Percentiles rank a stretch among this genome's conserved stretches.
Evolutionary conservation across 2,888 invertebrate genomes (phyloP).

Genomic region (Agriotes lineatus): DNA sequence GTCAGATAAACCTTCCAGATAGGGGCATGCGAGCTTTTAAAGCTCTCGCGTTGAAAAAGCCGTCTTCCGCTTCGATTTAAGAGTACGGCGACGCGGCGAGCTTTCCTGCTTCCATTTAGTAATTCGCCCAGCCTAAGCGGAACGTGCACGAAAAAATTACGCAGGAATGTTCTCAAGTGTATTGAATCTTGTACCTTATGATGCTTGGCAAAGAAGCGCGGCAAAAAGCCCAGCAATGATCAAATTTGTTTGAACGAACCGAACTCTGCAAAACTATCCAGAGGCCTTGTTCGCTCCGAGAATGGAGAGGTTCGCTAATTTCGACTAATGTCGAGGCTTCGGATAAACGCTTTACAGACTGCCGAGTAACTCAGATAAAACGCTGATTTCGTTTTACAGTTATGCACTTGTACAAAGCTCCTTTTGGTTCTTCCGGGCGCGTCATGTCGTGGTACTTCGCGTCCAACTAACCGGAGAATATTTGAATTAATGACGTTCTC

Average conservation of each 20-base stretch:
- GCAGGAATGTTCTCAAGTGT: constrained; percentile 11
- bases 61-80: constrained; percentile 39
- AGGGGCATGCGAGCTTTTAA: constrained; percentile 51
- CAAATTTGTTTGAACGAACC: constrained; percentile 20
- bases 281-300: constrained; percentile 11
- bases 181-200: constrained; percentile 15
- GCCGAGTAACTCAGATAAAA: constrained; percentile 24
- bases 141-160: constrained; percentile 25
- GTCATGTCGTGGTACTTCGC: background rate
- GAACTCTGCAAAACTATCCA: constrained; percentile 23
- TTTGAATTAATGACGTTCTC: constrained; percentile 21
- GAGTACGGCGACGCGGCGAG: constrained; percentile 28
- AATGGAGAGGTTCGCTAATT: constrained; percentile 22
- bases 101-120: constrained; percentile 34
- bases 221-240: constrained; percentile 22
- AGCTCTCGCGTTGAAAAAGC: constrained; percentile 43
- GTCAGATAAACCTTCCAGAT: constrained; percentile 49
- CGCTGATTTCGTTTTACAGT: constrained; percentile 20
- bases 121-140: constrained; percentile 29
- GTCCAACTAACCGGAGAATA: constrained; percentile 12
- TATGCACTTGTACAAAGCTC: constrained; percentile 6
- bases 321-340: constrained; percentile 24
- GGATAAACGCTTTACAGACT: constrained; percentile 31
- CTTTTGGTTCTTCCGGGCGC: background rate
- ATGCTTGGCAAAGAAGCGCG: constrained; percentile 4